Conservation (phyloP, 30 jellyfish, hydroid and myxozoan genomes). For the Kudoa iwatai region DNA sequence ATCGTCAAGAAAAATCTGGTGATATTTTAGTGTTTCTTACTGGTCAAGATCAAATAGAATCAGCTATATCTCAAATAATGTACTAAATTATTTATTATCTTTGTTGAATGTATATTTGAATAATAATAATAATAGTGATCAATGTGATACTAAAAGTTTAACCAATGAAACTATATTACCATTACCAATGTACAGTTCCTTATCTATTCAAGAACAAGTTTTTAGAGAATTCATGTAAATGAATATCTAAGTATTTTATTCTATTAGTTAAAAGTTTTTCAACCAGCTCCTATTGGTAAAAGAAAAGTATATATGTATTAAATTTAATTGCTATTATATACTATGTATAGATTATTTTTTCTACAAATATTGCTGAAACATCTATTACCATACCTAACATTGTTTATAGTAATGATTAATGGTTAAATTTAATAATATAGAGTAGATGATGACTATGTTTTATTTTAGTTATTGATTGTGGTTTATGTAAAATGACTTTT, state of each 20-base stretch:
- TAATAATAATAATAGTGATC: too few species aligned
- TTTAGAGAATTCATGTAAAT: too few species aligned
- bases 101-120: too few species aligned
- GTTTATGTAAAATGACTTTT: slow-evolving; percentile 39
- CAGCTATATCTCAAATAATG: slow-evolving; percentile 10
- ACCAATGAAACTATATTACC: slow-evolving; percentile 4
- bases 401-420: slow-evolving; percentile 36
- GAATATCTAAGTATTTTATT: too few species aligned
- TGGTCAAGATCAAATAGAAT: slow-evolving; percentile 10
- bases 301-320: too few species aligned
- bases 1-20: slow-evolving; percentile 29
- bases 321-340: too few species aligned
- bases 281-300: slow-evolving; percentile 15
- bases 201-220: slow-evolving; percentile 60
- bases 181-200: slow-evolving; percentile 45
- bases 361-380: slow-evolving; percentile 91
- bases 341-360: too few species aligned
- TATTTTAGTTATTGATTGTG: slow-evolving; percentile 38
- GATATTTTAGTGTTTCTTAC: slow-evolving; percentile 61
- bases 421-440: too few species aligned
- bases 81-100: too few species aligned
- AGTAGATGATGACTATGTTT: neutral
- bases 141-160: slow-evolving; percentile 1
- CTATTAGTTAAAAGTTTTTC: slow-evolving; percentile 34
- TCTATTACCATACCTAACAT: slow-evolving; percentile 56